phyloP scores from a whole-genome alignment of 2,797 vertebrate species.

The Chiroxiphia lanceolata region DNA sequence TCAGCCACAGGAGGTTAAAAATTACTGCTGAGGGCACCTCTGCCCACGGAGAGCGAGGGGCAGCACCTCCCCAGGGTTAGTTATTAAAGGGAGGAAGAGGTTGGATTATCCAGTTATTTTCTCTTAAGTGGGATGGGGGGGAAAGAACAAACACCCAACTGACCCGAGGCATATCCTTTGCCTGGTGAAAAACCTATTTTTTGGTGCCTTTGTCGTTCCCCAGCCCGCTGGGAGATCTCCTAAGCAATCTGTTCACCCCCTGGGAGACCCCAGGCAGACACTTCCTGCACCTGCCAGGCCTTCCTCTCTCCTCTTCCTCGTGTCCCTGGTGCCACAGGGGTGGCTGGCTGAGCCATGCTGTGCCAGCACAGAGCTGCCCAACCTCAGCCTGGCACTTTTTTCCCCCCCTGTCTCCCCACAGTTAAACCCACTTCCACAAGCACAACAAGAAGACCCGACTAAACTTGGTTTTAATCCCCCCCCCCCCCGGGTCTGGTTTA shows the following conservation, averaged over 20 bases:
- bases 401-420: rapidly evolving
- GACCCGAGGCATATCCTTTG: neutral
- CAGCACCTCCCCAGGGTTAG: neutral
- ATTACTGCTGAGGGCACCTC: neutral
- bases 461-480: neutral
- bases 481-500: neutral
- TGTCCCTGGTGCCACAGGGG: neutral
- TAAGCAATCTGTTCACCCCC: neutral
- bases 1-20: neutral
- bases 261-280: neutral
- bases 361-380: neutral
- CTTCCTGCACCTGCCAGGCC: neutral
- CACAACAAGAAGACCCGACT: neutral
- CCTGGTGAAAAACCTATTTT: neutral
- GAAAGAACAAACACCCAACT: neutral
- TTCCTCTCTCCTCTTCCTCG: neutral
- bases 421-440: neutral
- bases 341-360: rapidly evolving
- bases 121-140: rapidly evolving
- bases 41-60: neutral
- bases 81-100: neutral
- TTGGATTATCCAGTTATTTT: neutral
- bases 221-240: too few species aligned
- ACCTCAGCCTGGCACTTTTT: neutral
- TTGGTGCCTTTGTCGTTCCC: neutral